Percentiles rank a stretch among this genome's conserved stretches.
phyloP scores from a whole-genome alignment of 2,113 vertebrate species.

The Gila orcuttii region DNA sequence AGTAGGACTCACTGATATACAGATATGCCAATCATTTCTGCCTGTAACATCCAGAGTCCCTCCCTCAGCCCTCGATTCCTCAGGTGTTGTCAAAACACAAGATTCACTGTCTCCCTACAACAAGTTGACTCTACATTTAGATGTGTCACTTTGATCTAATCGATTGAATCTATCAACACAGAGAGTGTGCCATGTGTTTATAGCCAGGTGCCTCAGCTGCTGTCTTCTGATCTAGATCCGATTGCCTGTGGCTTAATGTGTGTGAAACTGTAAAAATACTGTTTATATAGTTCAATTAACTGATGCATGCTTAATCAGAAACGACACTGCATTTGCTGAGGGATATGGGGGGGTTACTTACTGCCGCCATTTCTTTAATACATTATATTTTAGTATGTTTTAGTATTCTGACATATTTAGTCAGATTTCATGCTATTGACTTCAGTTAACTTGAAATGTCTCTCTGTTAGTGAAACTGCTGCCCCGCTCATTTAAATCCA shows the following conservation, averaged over 20 bases:
- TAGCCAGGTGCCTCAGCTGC: slow-evolving; percentile 32
- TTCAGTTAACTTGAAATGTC: background rate
- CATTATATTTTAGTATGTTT: background rate
- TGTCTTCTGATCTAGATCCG: slow-evolving; percentile 33
- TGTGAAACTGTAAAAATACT: background rate
- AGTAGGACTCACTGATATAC: background rate
- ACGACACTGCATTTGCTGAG: background rate
- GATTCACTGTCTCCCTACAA: slow-evolving; percentile 32
- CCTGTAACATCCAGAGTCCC: slow-evolving; percentile 6
- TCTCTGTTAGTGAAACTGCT: background rate
- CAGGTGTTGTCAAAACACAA: slow-evolving; percentile 50
- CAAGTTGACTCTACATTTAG: slow-evolving; percentile 37
- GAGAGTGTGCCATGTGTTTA: slow-evolving; percentile 67
- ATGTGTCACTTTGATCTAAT: slow-evolving; percentile 47
- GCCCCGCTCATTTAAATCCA: slow-evolving; percentile 6
- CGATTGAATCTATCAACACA: slow-evolving; percentile 47
- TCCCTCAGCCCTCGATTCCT: background rate
- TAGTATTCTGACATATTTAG: background rate
- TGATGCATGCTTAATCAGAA: background rate
- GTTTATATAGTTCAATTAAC: background rate
- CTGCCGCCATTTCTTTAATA: background rate
- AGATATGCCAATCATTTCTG: slow-evolving; percentile 34
- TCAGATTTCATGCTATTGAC: background rate
- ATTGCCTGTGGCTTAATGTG: background rate
- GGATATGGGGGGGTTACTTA: background rate